Conservation (phyloP, 92 coral and sea anemone species). For the Hydrozoanthus gracilis region DNA sequence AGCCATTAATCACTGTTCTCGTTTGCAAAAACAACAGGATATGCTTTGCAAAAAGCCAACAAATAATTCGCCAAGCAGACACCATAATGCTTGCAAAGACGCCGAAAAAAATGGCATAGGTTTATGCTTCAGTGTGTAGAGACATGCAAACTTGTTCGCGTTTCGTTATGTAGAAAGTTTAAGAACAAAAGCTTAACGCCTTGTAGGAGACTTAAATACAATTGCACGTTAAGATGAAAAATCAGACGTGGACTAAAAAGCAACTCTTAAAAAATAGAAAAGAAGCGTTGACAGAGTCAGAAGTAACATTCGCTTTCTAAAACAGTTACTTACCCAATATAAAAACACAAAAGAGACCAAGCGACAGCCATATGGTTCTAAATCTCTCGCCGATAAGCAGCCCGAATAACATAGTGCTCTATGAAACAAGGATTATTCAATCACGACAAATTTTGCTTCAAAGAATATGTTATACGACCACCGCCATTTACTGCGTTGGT, state of each 20-base stretch:
- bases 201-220: too few species aligned
- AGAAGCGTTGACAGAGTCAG: not conserved
- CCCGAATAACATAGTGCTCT: not conserved
- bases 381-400: slow-evolving; percentile 5
- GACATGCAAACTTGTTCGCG: slow-evolving; percentile 15
- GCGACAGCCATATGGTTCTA: slow-evolving; percentile 1
- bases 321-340: slow-evolving; percentile 32
- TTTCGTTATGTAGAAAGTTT: not conserved
- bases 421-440: slow-evolving; percentile 4
- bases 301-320: not conserved
- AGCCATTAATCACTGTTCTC: too few species aligned
- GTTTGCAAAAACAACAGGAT: not conserved
- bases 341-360: not conserved
- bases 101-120: not conserved
- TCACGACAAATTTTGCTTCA: slow-evolving; percentile 17
- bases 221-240: not conserved
- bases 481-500: slow-evolving; percentile 5
- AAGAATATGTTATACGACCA: not conserved
- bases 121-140: not conserved
- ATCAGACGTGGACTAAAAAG: not conserved
- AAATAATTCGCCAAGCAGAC: not conserved
- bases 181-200: not conserved
- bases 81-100: not conserved
- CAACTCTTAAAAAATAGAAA: not conserved
- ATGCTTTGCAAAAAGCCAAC: not conserved